Base-by-base conservation (phyloP, 30 jellyfish, hydroid and myxozoan genomes). In the Aurelia aurita complex sp. Pacific region DNA sequence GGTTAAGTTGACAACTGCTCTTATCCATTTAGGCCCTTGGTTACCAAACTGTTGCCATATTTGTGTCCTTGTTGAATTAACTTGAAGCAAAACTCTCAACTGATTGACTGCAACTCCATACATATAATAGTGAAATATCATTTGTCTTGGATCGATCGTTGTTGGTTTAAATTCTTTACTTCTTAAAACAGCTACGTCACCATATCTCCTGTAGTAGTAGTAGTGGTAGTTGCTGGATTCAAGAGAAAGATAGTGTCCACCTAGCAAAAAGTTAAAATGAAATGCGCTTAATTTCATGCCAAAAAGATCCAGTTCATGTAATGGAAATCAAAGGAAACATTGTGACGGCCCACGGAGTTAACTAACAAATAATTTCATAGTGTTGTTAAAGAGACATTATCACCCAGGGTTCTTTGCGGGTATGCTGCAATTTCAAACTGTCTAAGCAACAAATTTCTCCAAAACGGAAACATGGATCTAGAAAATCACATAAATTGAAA, bases 61-160 rank as follows among this genome's bases (percentile, higher is more conserved):
- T 34, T 73, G 82, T 43, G 69, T 73, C 7, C 82, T 73, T 29
- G 82, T 17, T 12, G 13, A 11, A 23, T 73, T 73, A 4, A 73
- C 69, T 73, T 40, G 69, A 5, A 23, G 55, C 46, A 73, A 40
- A 15, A 73, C 17, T 40, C 82, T 15, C 35, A 73, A 67, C 52
- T 73, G 82, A 73, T 73, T 73, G 69, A 73, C 82, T 18, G 82
- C n/a, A 2, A 67, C 10, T 4, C 82, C 82, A 50, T 73, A 73
- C 82, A 73, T 73, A 23, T 73, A 40, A 34, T 73, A 73, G 35
- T 73, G 34, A 73, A 73, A 73, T 14, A 17, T 17, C 82, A 73
- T 73, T 17, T 73, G 68, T 73, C n/a, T 73, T 73, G 82, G 23
- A n/a, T 18, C 17, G 7, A 42, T 50, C 10, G 69, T 46, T 9